Base-by-base conservation (phyloP, 2,888 invertebrate genomes). In the Ypsolopha sequella region DNA sequence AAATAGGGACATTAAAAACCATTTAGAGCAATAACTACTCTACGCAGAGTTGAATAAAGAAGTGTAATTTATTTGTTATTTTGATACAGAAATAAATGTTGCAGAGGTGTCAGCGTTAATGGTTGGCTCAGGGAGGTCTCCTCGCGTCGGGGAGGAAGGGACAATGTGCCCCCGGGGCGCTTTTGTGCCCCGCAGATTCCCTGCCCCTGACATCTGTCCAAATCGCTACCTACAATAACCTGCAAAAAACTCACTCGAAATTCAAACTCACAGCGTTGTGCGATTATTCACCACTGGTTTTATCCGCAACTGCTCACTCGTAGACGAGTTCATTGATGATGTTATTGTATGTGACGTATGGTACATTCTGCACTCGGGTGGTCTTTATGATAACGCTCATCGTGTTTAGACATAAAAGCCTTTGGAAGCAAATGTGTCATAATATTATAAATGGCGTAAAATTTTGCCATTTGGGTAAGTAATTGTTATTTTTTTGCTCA, bases 161-260 rank as follows among this genome's bases (percentile, higher is more conserved):
- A 82, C 80, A 85, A 84, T 69, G 80, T 75, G 73, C 77, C 76
- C 84, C 84, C 80, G 79, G 76, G 69, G 82, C 67, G 82, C 80
- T 71, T 79, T 85, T 85, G 84, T 81, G 44, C 73, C 67, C 59
- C 73, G 65, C 64, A 70, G 73, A 74, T 71, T 73, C 79, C 73
- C 80, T 84, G 85, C 62, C 75, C 68, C 76, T 80, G 85, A 85
- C 85, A 86, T 85, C 85, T 86, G 85, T 82, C 85, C 85, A 76
- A 79, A 73, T 74, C 63, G 82, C 78, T 75, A 82, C 85, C 24
- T 24, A 82, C 84, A 82, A 82, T 81, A 82, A 80, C 77, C 75
- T 72, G 78, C 81, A 85, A 84, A 84, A 85, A 85, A 84, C 68
- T 75, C 75, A 72, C 76, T 75, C 66, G 73, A 46, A 80, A 77